Conservation (phyloP, 2,113 vertebrate species). For the Mustela lutreola region DNA sequence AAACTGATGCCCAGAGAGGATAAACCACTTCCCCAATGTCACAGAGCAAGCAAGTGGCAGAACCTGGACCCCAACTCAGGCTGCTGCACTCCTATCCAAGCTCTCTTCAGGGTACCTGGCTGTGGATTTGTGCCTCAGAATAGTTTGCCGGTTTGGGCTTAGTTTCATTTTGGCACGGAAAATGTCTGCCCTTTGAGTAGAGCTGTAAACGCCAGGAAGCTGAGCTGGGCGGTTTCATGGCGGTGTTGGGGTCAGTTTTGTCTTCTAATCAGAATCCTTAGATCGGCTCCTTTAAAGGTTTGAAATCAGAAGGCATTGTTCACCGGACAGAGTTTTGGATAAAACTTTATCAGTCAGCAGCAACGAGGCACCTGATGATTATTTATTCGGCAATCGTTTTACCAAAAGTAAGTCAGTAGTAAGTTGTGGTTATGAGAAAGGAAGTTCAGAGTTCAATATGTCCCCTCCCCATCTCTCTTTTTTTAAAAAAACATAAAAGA, state of each 20-base stretch:
- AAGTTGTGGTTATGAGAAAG: slow-evolving; percentile 79
- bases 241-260: neutral
- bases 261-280: neutral
- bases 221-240: neutral
- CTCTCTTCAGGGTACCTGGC: neutral
- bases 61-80: neutral
- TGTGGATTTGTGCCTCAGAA: neutral
- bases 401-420: slow-evolving; percentile 74
- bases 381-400: slow-evolving; percentile 45
- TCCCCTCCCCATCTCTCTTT: neutral
- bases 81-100: neutral
- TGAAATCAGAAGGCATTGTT: neutral
- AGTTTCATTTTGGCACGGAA: neutral
- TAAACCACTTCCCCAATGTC: neutral
- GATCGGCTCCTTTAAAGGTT: neutral
- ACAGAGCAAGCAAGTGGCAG: neutral
- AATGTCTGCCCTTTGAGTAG: neutral
- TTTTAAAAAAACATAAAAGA: slow-evolving; percentile 64
- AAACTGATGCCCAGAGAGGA: neutral
- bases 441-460: slow-evolving; percentile 80
- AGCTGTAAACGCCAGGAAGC: neutral
- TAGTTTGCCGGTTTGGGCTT: neutral
- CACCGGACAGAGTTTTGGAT: neutral
- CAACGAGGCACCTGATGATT: neutral
- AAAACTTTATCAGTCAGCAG: neutral